Base-by-base conservation (phyloP, 2,113 vertebrate genomes). In the Rhabdomys dilectus region DNA sequence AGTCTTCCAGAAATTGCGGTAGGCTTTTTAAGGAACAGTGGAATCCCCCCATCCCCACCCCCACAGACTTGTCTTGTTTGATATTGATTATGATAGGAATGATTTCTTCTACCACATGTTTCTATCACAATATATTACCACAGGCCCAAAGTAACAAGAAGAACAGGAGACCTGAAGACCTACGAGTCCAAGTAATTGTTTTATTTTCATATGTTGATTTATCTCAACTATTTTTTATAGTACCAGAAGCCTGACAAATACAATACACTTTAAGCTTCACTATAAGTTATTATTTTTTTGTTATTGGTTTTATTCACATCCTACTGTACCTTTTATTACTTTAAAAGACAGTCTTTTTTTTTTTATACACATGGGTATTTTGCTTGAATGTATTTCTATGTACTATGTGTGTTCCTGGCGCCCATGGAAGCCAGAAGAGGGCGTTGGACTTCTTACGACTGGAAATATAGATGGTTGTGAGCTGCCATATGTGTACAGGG, bases 1-100 rank as follows among this genome's bases (percentile, higher is more conserved):
- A 62, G 42, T 73, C 31, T 51, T 82, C 22, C 22, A 62, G 42
- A 16, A 29, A 39, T 16, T 29, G 19, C 34, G 26, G 24, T 29
- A 26, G 45, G 11, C 22, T 11, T 70, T 81, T 81, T 12, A 53
- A 13, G 31, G 16, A 3, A 26, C 12, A 56, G n/a, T 39, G 31
- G 7, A 13, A n/a, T 1, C 9, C 10, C 62, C 62, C 24, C 26
- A 1, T 9, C 51, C 10, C 62, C 9, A 5, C 22, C 7, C 1
- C 13, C 5, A 13, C n/a, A 16, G 29, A 5, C 22, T 53, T 73
- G 11, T 42, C 45, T 93, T 82, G 53, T 42, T 66, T 77, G 7
- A 66, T 34, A 19, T n/a, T 17, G 53, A 19, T 21, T 7, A 48
- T 5, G 1, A 75, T 11, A 62, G 58, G 42, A 89, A 75, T 58